phyloP scores from a whole-genome alignment of 2,888 invertebrate genomes.

The Heteropelma amictum region DNA sequence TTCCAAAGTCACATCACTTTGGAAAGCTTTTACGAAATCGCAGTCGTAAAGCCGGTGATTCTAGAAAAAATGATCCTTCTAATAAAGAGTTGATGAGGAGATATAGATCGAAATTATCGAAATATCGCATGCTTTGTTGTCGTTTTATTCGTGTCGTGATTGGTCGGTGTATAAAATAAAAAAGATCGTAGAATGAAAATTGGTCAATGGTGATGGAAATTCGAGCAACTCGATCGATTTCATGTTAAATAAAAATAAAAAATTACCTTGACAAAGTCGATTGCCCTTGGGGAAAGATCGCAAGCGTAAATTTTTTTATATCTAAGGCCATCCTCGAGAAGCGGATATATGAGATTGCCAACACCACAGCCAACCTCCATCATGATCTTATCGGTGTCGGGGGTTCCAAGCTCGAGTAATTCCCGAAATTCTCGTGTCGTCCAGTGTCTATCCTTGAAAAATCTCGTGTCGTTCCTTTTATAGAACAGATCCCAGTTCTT shows the following conservation, averaged over 20 bases:
- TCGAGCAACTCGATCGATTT: too few species aligned
- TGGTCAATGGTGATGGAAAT: too few species aligned
- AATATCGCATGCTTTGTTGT: too few species aligned
- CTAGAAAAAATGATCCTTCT: constrained; percentile 60
- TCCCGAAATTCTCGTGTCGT: constrained; percentile 96
- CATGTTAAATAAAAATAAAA: background rate
- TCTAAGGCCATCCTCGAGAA: constrained; percentile 86
- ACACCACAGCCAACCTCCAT: constrained; percentile 97
- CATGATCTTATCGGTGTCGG: constrained; percentile 78
- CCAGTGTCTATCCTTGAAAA: constrained; percentile 98
- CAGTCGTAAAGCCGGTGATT: constrained; percentile 82
- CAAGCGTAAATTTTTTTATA: constrained; percentile 87
- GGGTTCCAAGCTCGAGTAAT: constrained; percentile 81
- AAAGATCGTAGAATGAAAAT: too few species aligned
- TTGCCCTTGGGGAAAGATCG: constrained; percentile 94
- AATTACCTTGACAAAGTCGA: constrained; percentile 88
- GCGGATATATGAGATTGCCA: constrained; percentile 96
- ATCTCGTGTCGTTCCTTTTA: constrained; percentile 94
- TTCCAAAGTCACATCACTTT: constrained; percentile 89
- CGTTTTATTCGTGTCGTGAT: too few species aligned
- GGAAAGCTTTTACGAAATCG: constrained; percentile 86
- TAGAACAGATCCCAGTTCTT: constrained; percentile 98
- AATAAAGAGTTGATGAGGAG: too few species aligned
- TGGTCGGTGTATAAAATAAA: too few species aligned
- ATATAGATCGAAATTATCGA: too few species aligned